Evolutionary conservation across 2,888 invertebrate genomes (phyloP).

Genomic region (Tribolium freemani): DNA sequence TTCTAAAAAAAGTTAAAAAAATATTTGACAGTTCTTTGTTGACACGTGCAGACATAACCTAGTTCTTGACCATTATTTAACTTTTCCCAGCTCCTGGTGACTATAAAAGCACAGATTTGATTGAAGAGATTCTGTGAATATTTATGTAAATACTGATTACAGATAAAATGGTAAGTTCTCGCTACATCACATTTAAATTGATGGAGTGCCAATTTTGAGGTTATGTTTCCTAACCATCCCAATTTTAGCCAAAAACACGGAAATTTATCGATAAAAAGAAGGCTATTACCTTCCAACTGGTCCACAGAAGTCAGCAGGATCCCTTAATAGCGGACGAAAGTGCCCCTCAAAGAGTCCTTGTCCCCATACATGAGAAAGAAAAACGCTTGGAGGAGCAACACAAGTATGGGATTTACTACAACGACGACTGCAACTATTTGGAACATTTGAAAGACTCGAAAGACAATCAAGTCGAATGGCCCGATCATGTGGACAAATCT

Average conservation of each 20-base stretch:
- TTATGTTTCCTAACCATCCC: slow-evolving; percentile 18
- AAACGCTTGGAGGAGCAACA: slow-evolving; percentile 79
- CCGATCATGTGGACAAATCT: slow-evolving; percentile 57
- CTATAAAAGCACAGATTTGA: background rate
- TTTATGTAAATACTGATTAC: background rate
- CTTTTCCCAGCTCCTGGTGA: background rate
- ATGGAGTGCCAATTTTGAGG: slow-evolving; percentile 14
- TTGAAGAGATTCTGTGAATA: background rate
- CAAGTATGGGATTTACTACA: slow-evolving; percentile 93
- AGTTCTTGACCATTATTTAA: background rate
- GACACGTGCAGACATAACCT: background rate
- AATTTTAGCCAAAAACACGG: slow-evolving; percentile 67
- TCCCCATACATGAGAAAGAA: slow-evolving; percentile 70
- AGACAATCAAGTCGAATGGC: slow-evolving; percentile 72
- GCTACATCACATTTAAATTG: background rate
- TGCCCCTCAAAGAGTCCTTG: slow-evolving; percentile 89
- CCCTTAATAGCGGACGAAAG: slow-evolving; percentile 90
- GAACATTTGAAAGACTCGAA: slow-evolving; percentile 85
- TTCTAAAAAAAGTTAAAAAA: background rate
- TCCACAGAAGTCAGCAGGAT: slow-evolving; percentile 95
- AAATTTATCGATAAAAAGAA: slow-evolving; percentile 94
- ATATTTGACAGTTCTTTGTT: background rate
- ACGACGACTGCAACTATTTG: slow-evolving; percentile 95
- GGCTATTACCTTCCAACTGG: slow-evolving; percentile 91
- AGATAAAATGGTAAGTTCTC: slow-evolving; percentile 7